Evolutionary conservation across 2,888 invertebrate species (phyloP), one percentile per base, ranked within the genome.

Genomic region (Sesamia inferens): DNA sequence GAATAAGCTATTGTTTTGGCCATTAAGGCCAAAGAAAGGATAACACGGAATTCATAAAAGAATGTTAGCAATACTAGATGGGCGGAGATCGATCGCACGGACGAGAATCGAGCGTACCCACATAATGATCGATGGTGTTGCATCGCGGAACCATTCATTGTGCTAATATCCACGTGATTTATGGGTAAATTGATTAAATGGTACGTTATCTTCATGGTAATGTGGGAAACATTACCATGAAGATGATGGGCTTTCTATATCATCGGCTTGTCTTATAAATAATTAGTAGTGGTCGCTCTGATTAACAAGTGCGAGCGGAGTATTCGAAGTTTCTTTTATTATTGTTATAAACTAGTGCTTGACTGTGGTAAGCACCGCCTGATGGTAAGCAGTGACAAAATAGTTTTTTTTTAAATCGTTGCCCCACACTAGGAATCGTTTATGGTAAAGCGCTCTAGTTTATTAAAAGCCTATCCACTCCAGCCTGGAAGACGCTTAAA

Each of bases 161-260:
- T 71, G 81, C 81, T 81, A 81, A 81, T 84, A 84, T 68, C n/a
- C 66, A 19, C 31, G 74, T 84, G 79, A 84, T 84, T 86, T 86
- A 84, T 86, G 78, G n/a, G 69, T 74, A 84, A 78, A 86, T 86
- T 71, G 68, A 84, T 84, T 86, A 86, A 76, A 82, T 78, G 74
- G 66, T 84, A 74, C 58, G 44, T 71, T 78, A 77, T 64, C 54
- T 62, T 24, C 58, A 44, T 44, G 70, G 47, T 68, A 54, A 81
- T 69, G 76, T 83, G 81, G 59, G 81, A 76, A n/a, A n/a, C n/a
- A n/a, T n/a, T n/a, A n/a, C n/a, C n/a, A n/a, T n/a, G n/a, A n/a
- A n/a, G n/a, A n/a, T n/a, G n/a, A 81, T 71, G 68, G 19, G 68
- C 81, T 71, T 75, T 76, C 61, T 64, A 55, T 68, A 66, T 58